Base-by-base conservation (phyloP, 1,140 invertebrate genomes). In the Eufriesea mexicana region DNA sequence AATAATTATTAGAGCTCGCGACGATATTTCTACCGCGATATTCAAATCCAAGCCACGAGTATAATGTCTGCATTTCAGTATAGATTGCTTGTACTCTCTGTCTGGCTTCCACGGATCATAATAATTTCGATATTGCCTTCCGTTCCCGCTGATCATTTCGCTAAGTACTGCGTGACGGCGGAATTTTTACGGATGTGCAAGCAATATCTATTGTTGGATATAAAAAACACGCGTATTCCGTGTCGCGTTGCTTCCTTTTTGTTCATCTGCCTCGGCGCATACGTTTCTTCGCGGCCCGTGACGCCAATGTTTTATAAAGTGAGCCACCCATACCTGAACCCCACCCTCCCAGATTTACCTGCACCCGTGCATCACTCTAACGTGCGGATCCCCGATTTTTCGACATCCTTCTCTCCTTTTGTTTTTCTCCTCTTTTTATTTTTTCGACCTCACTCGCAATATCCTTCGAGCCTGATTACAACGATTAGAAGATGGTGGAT, bases 61-160 rank as follows among this genome's bases (percentile, higher is more conserved):
- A 90, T 92, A 91, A 90, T 92, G 90, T 91, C 93, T 93, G 91
- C 87, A 91, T 91, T 84, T 86, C 86, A 35, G 88, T 93, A 93
- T 93, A 93, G 93, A 94, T 94, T 93, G 92, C 91, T 93, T 88
- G 84, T 90, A 92, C 92, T 86, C 86, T 51, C 25, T 12, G 89
- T 87, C 89, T 79, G 87, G 85, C 79, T 88, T 87, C 88, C 89
- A 88, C 90, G 91, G 93, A 92, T 94, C 92, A 92, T 93, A 94
- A 94, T 93, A 94, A 93, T 94, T 94, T 73, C 92, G 89, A 94
- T 94, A 94, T 94, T 94, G 93, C 93, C 92, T 92, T 88, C 91
- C 91, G 89, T 92, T 91, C 89, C 84, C 84, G 91, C 88, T 92
- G 93, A 94, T 94, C 91, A 93, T 92, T 91, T 90, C 87, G 88